Base-by-base conservation (phyloP, 2,888 invertebrate genomes). In the Phaonia tiefii region DNA sequence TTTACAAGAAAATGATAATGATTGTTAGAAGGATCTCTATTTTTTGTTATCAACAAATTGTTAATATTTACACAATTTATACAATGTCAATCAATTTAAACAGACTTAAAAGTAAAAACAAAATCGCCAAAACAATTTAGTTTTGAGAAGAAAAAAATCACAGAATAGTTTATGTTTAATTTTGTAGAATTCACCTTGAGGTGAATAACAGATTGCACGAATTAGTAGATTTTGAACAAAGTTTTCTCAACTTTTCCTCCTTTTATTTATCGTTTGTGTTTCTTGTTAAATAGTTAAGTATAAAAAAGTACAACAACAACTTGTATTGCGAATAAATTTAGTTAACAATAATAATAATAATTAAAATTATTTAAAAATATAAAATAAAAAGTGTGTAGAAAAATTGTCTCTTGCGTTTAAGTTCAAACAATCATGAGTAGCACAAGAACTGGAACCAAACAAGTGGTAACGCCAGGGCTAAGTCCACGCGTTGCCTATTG, bases 121-220 rank as follows among this genome's bases (percentile, higher is more conserved):
- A 54, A n/a, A 42, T 63, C 37, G 66, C 66, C 39, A 80, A 49
- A 72, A 83, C 72, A 78, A 82, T 44, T 83, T 74, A 58, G 46
- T 70, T 73, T 42, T 37, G 66, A n/a, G n/a, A n/a, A n/a, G n/a
- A 74, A 73, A 75, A 79, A 74, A 83, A 81, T 80, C 78, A 80
- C 74, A 82, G 75, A 78, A 76, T 67, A 66, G 75, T 74, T 56
- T 51, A 75, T 77, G 63, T 70, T 76, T 63, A 73, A 66, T 75
- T 81, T 71, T 49, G 71, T 63, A 22, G 20, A 74, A 77, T 71
- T 66, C 77, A 75, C 71, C 71, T 74, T 82, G 70, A 74, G 67
- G 31, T 31, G 3, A 31, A 31, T 3, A 5, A 5, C 56, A 70
- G 74, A 70, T 49, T 70, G 37, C 22, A 11, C 77, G 74, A 79